Conservation (phyloP, 2,113 vertebrate species). For the Rhombomys opimus region DNA sequence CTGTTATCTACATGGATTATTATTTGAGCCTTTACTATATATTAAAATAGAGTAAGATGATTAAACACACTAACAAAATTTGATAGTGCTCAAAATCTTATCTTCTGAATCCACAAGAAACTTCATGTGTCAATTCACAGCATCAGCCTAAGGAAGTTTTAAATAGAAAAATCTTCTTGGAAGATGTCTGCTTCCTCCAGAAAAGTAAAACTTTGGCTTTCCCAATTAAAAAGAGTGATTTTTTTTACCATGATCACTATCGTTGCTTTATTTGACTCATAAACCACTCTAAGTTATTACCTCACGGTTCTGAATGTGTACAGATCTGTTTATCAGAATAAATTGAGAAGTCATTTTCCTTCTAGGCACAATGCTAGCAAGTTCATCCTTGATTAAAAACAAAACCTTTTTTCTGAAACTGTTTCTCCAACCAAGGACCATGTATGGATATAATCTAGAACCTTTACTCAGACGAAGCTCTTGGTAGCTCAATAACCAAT, state of each 20-base stretch:
- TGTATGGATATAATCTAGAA: no score
- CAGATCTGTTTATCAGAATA: not conserved
- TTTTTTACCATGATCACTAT: constrained; percentile 23
- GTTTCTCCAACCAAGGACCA: no score
- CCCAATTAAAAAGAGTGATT: constrained; percentile 11
- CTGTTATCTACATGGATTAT: not conserved
- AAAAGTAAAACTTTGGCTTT: constrained; percentile 17
- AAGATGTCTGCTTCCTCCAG: not conserved
- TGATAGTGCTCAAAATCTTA: not conserved
- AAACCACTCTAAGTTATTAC: not conserved
- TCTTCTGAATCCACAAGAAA: not conserved
- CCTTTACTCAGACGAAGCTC: no score
- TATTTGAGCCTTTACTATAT: not conserved
- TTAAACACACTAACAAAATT: not conserved
- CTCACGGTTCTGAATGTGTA: not conserved
- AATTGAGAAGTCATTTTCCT: not conserved
- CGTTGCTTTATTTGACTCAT: not conserved
- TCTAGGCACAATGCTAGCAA: not conserved
- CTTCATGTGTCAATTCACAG: not conserved
- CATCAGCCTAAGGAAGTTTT: not conserved
- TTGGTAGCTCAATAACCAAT: no score
- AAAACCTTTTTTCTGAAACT: not conserved
- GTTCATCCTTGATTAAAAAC: not conserved
- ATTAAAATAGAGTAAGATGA: not conserved
- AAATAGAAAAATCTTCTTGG: constrained; percentile 4